Conservation (phyloP, 1,140 invertebrate genomes). For the Drosophila sulfurigaster region DNA sequence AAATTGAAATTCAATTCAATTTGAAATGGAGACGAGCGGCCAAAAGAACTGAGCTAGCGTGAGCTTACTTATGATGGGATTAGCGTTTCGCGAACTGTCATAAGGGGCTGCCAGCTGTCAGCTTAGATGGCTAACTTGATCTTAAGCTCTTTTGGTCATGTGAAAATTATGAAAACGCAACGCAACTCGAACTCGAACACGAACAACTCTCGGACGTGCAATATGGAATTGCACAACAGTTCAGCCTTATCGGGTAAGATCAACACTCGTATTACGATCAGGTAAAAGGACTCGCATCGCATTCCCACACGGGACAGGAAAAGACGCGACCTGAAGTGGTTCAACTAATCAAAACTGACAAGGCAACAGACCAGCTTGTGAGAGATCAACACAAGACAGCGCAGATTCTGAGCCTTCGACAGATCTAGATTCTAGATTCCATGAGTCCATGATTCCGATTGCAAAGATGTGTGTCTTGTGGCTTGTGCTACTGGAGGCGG, state of each 20-base stretch:
- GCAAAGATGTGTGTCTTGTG: conserved; percentile 9
- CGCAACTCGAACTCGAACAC: conserved; percentile 36
- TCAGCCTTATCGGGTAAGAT: conserved; percentile 38
- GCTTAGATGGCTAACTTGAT: conserved; percentile 81
- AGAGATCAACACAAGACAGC: conserved; percentile 58
- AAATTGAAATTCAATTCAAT: conserved; percentile 72
- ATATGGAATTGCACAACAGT: conserved; percentile 71
- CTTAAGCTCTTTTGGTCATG: conserved; percentile 83
- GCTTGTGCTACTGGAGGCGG: conserved; percentile 4
- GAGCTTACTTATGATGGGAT: conserved; percentile 72
- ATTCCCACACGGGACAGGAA: conserved; percentile 73
- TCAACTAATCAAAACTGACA: conserved; percentile 82
- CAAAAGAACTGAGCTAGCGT: conserved; percentile 24
- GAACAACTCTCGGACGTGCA: conserved; percentile 25
- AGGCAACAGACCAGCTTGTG: conserved; percentile 71
- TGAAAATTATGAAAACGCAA: conserved; percentile 78
- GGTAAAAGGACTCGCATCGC: conserved; percentile 42
- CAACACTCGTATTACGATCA: conserved; percentile 62
- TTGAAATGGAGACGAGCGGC: conserved; percentile 56
- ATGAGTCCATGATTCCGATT: conserved; percentile 3
- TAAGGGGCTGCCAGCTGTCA: conserved; percentile 76
- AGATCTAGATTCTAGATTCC: conserved; percentile 28
- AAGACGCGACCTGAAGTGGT: conserved; percentile 65
- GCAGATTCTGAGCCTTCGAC: conserved; percentile 21
- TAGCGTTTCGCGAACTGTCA: conserved; percentile 65